These are phyloP conservation scores for Philereme vetulata DNA, from an alignment of 2,888 invertebrate species.

Conservation along the genomic window DNA sequence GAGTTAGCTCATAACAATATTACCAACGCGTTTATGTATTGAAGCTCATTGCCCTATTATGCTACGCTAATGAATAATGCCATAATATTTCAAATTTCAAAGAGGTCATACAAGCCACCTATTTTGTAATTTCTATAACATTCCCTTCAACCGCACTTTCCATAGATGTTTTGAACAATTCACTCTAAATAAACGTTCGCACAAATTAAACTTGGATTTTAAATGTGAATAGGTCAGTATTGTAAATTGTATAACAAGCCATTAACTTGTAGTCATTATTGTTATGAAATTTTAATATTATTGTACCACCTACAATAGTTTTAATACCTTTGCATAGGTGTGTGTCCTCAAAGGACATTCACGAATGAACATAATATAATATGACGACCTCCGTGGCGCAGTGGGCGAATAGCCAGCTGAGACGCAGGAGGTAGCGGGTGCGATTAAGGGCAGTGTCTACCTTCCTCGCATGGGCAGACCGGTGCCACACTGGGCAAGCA, in stretches of 20 bases:
- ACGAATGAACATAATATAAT: constrained; percentile 13
- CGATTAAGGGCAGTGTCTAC: too few species aligned
- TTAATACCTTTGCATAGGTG: constrained; percentile 8
- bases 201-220: constrained; percentile 28
- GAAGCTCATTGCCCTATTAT: constrained; percentile 42
- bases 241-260: constrained; percentile 28
- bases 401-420: too few species aligned
- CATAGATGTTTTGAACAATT: too few species aligned
- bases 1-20: constrained; percentile 40
- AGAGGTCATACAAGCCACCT: constrained; percentile 42
- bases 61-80: constrained; percentile 52
- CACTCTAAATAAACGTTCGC: background rate
- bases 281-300: constrained; percentile 23
- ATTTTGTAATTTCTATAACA: constrained; percentile 43
- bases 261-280: constrained; percentile 27
- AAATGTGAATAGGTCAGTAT: constrained; percentile 3
- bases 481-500: too few species aligned
- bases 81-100: constrained; percentile 53
- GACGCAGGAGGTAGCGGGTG: too few species aligned
- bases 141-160: too few species aligned
- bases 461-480: too few species aligned
- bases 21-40: constrained; percentile 33
- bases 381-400: too few species aligned
- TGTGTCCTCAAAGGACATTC: constrained; percentile 18
- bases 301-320: constrained; percentile 20